phyloP scores from a whole-genome alignment of 2,888 invertebrate genomes.

The Linyphia triangularis region DNA sequence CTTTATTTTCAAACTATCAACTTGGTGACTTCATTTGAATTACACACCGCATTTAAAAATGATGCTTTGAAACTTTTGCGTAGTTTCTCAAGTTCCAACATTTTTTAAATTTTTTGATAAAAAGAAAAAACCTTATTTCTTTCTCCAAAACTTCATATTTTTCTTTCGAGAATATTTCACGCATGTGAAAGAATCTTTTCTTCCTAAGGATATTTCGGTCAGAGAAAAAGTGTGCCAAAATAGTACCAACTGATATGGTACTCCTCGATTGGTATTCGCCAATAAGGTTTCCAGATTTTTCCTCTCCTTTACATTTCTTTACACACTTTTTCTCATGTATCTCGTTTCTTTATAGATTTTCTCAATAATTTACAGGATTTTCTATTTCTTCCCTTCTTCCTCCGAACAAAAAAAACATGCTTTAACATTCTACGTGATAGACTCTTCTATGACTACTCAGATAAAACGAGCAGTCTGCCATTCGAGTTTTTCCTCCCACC shows the following conservation, averaged over 20 bases:
- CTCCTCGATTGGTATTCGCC: conserved; percentile 19
- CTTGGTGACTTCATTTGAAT: too few species aligned
- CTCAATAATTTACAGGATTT: too few species aligned
- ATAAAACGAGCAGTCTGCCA: conserved; percentile 65
- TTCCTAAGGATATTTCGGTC: neutral
- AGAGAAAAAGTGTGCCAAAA: conserved; percentile 8
- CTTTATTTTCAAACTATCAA: too few species aligned
- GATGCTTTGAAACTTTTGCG: conserved; percentile 38
- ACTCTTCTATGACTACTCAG: conserved; percentile 53
- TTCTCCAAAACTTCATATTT: neutral
- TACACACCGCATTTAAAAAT: too few species aligned
- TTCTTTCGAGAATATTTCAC: neutral
- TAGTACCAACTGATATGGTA: conserved; percentile 16
- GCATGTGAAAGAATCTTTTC: neutral
- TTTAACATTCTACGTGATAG: conserved; percentile 54
- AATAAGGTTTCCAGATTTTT: conserved; percentile 3
- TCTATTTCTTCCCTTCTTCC: neutral
- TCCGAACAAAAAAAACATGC: neutral
- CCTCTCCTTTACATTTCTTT: neutral
- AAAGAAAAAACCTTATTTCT: conserved; percentile 14
- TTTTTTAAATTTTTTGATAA: neutral
- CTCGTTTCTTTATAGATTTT: neutral
- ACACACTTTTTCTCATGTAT: neutral
- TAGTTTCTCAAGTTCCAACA: conserved; percentile 56
- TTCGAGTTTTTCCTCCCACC: conserved; percentile 4